Evolutionary conservation across 2,113 vertebrate genomes (phyloP).

Genomic region (Porphyrio hochstetteri): DNA sequence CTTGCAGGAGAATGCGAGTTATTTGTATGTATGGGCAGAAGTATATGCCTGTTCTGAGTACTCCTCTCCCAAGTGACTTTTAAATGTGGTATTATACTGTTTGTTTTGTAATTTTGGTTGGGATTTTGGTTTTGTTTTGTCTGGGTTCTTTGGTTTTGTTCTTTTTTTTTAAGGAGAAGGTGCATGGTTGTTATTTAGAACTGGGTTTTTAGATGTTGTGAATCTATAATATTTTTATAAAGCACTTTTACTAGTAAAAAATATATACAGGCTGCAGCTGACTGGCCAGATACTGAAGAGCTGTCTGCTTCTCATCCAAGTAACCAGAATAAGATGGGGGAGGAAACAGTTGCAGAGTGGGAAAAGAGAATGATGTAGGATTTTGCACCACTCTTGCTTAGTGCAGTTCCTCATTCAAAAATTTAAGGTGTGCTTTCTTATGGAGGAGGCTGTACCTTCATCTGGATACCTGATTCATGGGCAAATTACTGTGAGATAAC

Average conservation of each 20-base stretch:
- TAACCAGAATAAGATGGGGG: background rate
- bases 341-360: background rate
- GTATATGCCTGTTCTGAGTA: background rate
- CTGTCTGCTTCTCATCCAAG: background rate
- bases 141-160: background rate
- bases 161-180: background rate
- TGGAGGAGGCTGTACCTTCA: background rate
- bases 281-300: background rate
- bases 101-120: too few species aligned
- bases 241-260: background rate
- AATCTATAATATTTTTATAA: background rate
- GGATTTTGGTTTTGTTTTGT: too few species aligned
- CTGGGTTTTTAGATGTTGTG: background rate
- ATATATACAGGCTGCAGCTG: background rate
- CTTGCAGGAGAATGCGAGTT: background rate
- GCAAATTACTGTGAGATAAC: background rate
- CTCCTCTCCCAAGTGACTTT: background rate
- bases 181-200: background rate
- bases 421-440: background rate
- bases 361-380: background rate
- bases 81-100: background rate
- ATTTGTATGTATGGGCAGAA: background rate
- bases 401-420: background rate
- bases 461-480: background rate
- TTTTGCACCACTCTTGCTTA: background rate